phyloP scores from a whole-genome alignment of 2,888 invertebrate species.

The Drosophila borealis region DNA sequence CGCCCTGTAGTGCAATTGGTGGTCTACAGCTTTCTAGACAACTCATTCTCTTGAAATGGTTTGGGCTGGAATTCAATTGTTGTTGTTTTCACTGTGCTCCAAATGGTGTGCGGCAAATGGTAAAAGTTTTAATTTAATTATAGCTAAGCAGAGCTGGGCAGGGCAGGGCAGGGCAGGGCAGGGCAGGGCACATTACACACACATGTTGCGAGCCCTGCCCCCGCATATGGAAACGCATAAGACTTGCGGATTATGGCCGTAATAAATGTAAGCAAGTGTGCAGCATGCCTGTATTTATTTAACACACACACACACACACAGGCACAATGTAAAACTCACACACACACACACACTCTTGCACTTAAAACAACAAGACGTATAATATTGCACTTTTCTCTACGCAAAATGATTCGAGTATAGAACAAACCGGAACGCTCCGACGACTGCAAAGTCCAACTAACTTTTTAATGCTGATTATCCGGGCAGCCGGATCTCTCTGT shows the following conservation, averaged over 20 bases:
- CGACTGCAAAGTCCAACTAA: constrained; percentile 29
- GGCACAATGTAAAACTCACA: not conserved
- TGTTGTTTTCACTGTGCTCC: constrained; percentile 21
- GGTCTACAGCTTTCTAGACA: constrained; percentile 11
- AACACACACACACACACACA: constrained; percentile 17
- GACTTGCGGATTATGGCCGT: constrained; percentile 67
- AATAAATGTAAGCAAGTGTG: constrained; percentile 66
- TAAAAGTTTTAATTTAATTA: constrained; percentile 78
- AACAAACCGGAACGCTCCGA: constrained; percentile 16
- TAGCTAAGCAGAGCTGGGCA: constrained; percentile 18
- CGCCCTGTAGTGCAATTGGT: constrained; percentile 47
- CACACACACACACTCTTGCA: constrained; percentile 21
- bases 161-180: not conserved
- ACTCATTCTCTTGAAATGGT: constrained; percentile 37
- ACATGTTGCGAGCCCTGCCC: constrained; percentile 26
- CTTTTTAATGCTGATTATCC: constrained; percentile 77
- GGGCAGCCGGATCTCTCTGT: constrained; percentile 35
- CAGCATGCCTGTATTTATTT: constrained; percentile 56
- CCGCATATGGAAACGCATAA: constrained; percentile 52
- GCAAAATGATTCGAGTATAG: constrained; percentile 40
- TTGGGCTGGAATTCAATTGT: constrained; percentile 45
- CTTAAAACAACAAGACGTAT: constrained; percentile 51
- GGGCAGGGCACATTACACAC: constrained; percentile 34
- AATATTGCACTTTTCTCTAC: constrained; percentile 51
- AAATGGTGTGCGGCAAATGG: constrained; percentile 39